These are phyloP conservation scores for Hypotaenidia okinawae DNA, from an alignment of 2,797 vertebrate genomes.

Conservation along the genomic window DNA sequence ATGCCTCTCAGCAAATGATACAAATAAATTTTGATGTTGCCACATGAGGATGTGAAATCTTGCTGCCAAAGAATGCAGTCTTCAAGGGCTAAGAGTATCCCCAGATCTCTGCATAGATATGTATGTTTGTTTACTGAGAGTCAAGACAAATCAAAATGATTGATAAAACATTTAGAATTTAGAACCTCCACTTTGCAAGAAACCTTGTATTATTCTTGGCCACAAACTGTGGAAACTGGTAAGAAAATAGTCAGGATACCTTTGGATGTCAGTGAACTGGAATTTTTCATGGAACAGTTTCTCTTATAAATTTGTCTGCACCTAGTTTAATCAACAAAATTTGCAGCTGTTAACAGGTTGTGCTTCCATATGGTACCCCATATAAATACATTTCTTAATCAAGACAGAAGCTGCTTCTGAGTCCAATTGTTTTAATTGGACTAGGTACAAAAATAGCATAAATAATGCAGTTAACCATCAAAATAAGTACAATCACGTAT, in stretches of 20 bases:
- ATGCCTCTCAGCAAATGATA: background rate
- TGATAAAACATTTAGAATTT: constrained; percentile 52
- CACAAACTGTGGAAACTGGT: constrained; percentile 40
- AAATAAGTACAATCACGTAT: background rate
- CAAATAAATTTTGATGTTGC: background rate
- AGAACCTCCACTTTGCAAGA: constrained; percentile 29
- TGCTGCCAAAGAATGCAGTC: background rate
- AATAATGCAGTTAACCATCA: constrained; percentile 19
- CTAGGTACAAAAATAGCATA: constrained; percentile 14
- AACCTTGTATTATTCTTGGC: constrained; percentile 63
- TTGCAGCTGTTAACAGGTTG: constrained; percentile 68
- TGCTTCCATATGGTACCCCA: constrained; percentile 25
- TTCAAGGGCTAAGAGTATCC: background rate
- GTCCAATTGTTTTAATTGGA: constrained; percentile 52
- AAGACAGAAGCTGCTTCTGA: constrained; percentile 44
- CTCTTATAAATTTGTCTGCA: constrained; percentile 71
- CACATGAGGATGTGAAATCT: background rate
- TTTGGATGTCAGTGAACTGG: constrained; percentile 45
- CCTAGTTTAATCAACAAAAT: constrained; percentile 69
- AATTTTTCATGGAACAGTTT: constrained; percentile 56
- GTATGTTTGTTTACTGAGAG: constrained; percentile 46
- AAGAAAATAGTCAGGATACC: constrained; percentile 60
- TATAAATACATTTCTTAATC: constrained; percentile 64
- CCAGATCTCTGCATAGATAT: background rate
- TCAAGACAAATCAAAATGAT: constrained; percentile 15